These are phyloP conservation scores for Eulemur coronatus DNA, from an alignment of 2,797 vertebrate genomes.

Conservation along the genomic window DNA sequence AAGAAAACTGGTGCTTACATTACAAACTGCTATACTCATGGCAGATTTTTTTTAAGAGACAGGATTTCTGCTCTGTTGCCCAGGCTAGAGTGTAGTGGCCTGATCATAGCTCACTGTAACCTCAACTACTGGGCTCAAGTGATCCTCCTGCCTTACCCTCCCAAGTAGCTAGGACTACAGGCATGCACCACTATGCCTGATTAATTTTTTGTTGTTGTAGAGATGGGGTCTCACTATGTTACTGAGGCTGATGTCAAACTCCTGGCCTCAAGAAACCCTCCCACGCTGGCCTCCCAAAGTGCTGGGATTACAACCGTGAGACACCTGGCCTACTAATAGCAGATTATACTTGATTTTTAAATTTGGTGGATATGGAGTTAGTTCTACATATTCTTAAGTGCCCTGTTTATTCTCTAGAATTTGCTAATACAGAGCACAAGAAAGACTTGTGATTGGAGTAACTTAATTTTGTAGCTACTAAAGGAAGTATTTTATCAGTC, in stretches of 20 bases:
- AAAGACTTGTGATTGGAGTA: neutral
- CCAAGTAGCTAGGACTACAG: neutral
- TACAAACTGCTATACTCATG: neutral
- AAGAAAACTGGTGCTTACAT: neutral
- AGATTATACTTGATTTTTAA: neutral
- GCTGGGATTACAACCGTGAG: neutral
- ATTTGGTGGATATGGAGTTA: neutral
- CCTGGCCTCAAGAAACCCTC: neutral
- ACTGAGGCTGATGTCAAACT: neutral
- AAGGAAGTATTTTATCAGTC: neutral
- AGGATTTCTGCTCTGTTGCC: neutral
- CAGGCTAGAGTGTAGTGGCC: neutral
- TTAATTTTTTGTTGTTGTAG: neutral
- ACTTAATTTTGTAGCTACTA: neutral
- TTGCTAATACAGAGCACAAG: neutral
- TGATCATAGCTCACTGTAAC: neutral
- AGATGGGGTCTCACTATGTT: too few species aligned
- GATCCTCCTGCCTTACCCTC: neutral
- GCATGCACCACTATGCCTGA: neutral
- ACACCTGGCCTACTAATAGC: neutral
- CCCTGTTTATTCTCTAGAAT: neutral
- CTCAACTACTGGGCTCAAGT: neutral
- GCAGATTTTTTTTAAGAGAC: neutral
- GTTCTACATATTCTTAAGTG: neutral
- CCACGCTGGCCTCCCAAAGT: neutral